Base-by-base conservation (phyloP, 2,113 vertebrate genomes). In the Puffinus mauretanicus region DNA sequence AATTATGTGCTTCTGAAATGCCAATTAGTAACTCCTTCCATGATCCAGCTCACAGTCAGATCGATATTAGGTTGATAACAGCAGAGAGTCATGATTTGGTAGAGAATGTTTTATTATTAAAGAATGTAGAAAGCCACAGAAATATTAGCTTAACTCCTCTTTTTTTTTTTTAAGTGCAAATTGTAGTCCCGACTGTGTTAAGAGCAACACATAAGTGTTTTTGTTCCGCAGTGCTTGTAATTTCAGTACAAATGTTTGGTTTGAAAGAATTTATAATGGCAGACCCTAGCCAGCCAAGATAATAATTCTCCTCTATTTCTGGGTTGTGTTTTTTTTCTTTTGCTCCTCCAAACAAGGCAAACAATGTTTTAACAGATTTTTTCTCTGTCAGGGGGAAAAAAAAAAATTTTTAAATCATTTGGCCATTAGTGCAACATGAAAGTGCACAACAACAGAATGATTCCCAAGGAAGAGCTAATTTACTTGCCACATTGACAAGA, bases 1-100 rank as follows among this genome's bases (percentile, higher is more conserved):
- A 94, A 97, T 96, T 96, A 95, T 58, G 52, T 66, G 73, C 82
- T 72, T 93, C 83, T 96, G 86, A 94, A 94, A 95, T 58, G 29
- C 86, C 96, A 94, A 65, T 97, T 96, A 96, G 91, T 91, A 90
- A 91, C 78, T 79, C 58, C 27, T 93, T 70, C 87, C 60, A 71
- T 82, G 38, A 95, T 89, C 86, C 84, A 94, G 78, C 93, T 89
- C 24, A 7, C 61, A 91, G 89, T 58, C 86, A 73, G 82, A 95
- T 97, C 96, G 77, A 95, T 97, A 97, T 47, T 52, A 54, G 67
- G 57, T 40, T 91, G 62, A 58, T 84, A 94, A 93, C 64, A 75
- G 51, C 82, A 78, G 55, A 94, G 38, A 86, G 58, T 61, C 20
- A 10, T 58, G 51, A 94, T 86, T 65, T 85, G 34, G 40, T 75